Evolutionary conservation across 2,113 vertebrate genomes (phyloP).

Genomic region (Melospiza georgiana): DNA sequence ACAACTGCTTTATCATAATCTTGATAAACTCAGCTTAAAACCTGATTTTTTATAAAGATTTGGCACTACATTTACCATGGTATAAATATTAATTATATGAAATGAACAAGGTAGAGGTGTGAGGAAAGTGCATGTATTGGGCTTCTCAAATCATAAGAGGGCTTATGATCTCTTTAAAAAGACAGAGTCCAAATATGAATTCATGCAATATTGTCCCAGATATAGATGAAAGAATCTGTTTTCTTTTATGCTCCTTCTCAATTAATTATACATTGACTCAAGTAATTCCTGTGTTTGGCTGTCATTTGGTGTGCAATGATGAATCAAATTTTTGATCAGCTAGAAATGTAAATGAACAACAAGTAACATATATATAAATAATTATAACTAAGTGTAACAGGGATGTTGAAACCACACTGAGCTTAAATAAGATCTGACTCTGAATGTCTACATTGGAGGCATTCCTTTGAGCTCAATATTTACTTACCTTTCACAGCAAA

Average conservation of each 20-base stretch:
- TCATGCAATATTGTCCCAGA: accelerated
- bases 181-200: not conserved
- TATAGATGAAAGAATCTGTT: not conserved
- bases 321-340: not conserved
- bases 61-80: not conserved
- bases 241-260: not conserved
- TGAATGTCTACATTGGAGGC: not conserved
- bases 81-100: not conserved
- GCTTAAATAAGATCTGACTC: not conserved
- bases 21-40: not conserved
- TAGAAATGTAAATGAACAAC: not conserved
- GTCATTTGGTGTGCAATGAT: not conserved
- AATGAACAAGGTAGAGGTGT: not conserved
- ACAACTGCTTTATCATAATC: not conserved
- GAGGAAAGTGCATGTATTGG: not conserved
- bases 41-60: not conserved
- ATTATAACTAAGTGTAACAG: not conserved
- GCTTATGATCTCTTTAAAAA: not conserved
- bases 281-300: not conserved
- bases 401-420: not conserved
- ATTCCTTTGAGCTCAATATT: not conserved
- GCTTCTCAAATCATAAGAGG: not conserved
- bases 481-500: not conserved
- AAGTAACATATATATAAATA: not conserved
- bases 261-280: not conserved